These are phyloP conservation scores for Drosophila kambysellisi DNA, from an alignment of 2,888 invertebrate genomes.

Conservation along the genomic window DNA sequence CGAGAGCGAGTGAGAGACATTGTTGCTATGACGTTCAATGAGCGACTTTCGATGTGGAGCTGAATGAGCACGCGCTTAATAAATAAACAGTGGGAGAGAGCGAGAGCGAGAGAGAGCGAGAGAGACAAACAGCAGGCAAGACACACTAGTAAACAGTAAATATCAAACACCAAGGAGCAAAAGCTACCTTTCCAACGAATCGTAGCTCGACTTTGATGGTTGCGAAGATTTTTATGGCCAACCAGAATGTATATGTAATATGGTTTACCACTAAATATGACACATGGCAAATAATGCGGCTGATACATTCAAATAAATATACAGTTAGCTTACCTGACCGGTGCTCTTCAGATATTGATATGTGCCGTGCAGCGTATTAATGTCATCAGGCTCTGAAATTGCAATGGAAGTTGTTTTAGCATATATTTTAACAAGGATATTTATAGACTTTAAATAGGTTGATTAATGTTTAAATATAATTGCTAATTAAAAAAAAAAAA, in stretches of 20 bases:
- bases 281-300: slow-evolving; percentile 59
- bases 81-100: slow-evolving; percentile 18
- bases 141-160: slow-evolving; percentile 50
- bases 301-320: slow-evolving; percentile 20
- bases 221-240: slow-evolving; percentile 54
- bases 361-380: slow-evolving; percentile 84
- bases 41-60: slow-evolving; percentile 23
- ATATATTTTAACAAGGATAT: background rate
- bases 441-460: background rate
- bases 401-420: background rate
- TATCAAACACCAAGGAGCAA: slow-evolving; percentile 83
- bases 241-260: slow-evolving; percentile 57
- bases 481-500: too few species aligned
- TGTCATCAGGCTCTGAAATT: slow-evolving; percentile 79
- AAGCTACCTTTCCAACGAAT: slow-evolving; percentile 49
- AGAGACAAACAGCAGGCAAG: slow-evolving; percentile 46
- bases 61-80: slow-evolving; percentile 8
- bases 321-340: slow-evolving; percentile 87
- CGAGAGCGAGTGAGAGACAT: background rate
- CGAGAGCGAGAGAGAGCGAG: slow-evolving; percentile 26
- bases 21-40: slow-evolving; percentile 38
- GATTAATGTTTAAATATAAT: too few species aligned
- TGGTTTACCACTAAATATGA: slow-evolving; percentile 55
- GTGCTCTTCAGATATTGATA: slow-evolving; percentile 87
- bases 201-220: slow-evolving; percentile 60